A percentile compares a stretch with the other conserved stretches of the same genome.
phyloP scores from a whole-genome alignment of 2,888 invertebrate species.

The Prosopocoilus inquinatus region DNA sequence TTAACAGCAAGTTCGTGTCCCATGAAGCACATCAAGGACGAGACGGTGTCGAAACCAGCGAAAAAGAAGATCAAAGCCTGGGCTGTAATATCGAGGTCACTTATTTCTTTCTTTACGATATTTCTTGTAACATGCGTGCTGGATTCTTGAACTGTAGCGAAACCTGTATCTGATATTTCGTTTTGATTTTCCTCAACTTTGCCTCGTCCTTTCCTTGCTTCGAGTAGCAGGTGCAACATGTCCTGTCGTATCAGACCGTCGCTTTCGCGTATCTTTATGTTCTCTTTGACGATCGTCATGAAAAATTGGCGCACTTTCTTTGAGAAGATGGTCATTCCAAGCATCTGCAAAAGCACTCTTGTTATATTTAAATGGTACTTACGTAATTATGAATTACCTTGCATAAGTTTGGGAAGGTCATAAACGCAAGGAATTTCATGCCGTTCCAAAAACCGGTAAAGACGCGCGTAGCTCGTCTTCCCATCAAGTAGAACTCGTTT shows the following conservation, averaged over 20 bases:
- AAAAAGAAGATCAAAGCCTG: conserved; percentile 54
- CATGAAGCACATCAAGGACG: conserved; percentile 46
- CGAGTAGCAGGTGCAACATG: conserved; percentile 60
- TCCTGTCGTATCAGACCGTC: conserved; percentile 55
- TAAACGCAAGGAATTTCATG: conserved; percentile 5
- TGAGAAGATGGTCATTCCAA: conserved; percentile 2
- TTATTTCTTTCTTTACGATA: not conserved
- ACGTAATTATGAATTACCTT: conserved; percentile 11
- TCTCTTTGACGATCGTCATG: conserved; percentile 34
- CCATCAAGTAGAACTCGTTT: conserved; percentile 15
- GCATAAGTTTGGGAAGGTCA: conserved; percentile 13
- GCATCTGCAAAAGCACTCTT: conserved; percentile 1
- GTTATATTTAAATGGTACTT: no score
- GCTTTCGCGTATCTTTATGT: conserved; percentile 51
- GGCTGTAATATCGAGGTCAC: conserved; percentile 40
- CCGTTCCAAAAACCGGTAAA: conserved; percentile 51
- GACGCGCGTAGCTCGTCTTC: conserved; percentile 3
- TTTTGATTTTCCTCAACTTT: conserved; percentile 4
- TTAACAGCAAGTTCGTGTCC: conserved; percentile 52
- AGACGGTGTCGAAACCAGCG: conserved; percentile 54
- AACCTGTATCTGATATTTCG: conserved; percentile 13
- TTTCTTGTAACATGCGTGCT: conserved; percentile 16
- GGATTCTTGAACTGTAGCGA: conserved; percentile 28
- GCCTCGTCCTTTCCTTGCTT: conserved; percentile 37
- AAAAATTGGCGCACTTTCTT: conserved; percentile 5